Evolutionary conservation across 2,888 invertebrate genomes (phyloP), one percentile per base, ranked within the genome.

Genomic region (Halictus ligatus): DNA sequence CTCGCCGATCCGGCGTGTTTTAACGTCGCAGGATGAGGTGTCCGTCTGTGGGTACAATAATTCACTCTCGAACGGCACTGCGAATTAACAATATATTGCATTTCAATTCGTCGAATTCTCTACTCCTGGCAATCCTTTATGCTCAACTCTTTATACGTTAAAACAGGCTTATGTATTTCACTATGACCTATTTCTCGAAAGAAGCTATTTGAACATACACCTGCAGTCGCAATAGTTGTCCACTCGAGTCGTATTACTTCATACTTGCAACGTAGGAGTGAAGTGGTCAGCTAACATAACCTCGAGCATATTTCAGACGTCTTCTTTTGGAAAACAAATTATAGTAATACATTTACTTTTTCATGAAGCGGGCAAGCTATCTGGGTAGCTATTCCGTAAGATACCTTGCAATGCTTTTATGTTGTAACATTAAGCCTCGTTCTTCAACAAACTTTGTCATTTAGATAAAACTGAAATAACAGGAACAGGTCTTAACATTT

Each of bases 1-100:
- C 75, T 50, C 54, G 60, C 71, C 78, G 71, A 77, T 78, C 79
- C 74, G 35, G 67, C 76, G 50, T 80, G 71, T 85, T 85, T 69
- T 78, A 35, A 54, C 75, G 35, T 46, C 81, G 43, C 21, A 73
- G 64, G 54, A 76, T 72, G 75, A 75, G n/a, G 67, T 83, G 29
- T 60, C 74, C 75, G 25, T 46, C 35, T 43, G 35, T 25, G 46
- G 75, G 43, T 54, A 71, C 81, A 81, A 60, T 84, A 71, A 67
- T 48, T 72, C 74, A 50, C 69, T 48, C 50, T 60, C 40, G 25
- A 21, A 18, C 25, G 72, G 50, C 40, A 21, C 48, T 54, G 43
- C 21, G 40, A 64, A 64, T 67, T 43, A 29, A 8, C 48, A 21
- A 21, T 6, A 29, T 18, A 35, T 25, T n/a, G 35, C 1, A 13